Conservation (phyloP, 2,888 invertebrate species). For the Diaphora mendica region DNA sequence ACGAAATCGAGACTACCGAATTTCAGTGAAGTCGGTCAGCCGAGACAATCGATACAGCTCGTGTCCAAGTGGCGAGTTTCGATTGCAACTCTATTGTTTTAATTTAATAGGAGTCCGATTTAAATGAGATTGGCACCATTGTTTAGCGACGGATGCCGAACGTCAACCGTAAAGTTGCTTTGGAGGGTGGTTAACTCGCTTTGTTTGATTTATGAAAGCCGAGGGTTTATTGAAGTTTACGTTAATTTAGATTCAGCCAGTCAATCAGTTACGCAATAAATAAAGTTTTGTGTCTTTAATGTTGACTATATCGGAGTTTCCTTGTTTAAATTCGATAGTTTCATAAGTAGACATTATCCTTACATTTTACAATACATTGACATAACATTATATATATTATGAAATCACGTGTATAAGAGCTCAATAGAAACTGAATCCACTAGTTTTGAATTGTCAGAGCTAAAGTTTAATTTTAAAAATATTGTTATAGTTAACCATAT, state of each 20-base stretch:
- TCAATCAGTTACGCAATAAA: neutral
- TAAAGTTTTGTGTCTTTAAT: neutral
- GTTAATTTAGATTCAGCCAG: neutral
- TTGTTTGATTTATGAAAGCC: slow-evolving; percentile 10
- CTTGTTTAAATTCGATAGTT: neutral
- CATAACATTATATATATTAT: too few relatives aligned
- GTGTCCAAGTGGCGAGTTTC: slow-evolving; percentile 20
- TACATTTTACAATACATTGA: too few relatives aligned
- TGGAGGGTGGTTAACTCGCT: neutral
- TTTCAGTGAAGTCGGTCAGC: slow-evolving; percentile 19
- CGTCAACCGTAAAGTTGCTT: slow-evolving; percentile 15
- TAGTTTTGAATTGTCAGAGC: too few relatives aligned
- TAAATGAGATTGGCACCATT: slow-evolving; percentile 36
- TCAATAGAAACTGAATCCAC: too few relatives aligned
- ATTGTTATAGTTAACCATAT: too few relatives aligned
- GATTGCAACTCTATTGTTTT: slow-evolving; percentile 41
- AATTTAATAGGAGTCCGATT: slow-evolving; percentile 33
- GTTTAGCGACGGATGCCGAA: slow-evolving; percentile 27
- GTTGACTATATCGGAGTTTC: too few relatives aligned
- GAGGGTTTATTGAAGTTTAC: neutral
- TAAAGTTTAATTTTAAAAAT: too few relatives aligned
- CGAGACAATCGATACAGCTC: slow-evolving; percentile 34
- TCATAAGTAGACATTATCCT: neutral
- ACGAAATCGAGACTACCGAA: slow-evolving; percentile 19
- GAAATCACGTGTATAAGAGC: too few relatives aligned